Evolutionary conservation across 1,140 invertebrate genomes (phyloP), one percentile per base, ranked within the genome.

Genomic region (Drosophila neocordata): DNA sequence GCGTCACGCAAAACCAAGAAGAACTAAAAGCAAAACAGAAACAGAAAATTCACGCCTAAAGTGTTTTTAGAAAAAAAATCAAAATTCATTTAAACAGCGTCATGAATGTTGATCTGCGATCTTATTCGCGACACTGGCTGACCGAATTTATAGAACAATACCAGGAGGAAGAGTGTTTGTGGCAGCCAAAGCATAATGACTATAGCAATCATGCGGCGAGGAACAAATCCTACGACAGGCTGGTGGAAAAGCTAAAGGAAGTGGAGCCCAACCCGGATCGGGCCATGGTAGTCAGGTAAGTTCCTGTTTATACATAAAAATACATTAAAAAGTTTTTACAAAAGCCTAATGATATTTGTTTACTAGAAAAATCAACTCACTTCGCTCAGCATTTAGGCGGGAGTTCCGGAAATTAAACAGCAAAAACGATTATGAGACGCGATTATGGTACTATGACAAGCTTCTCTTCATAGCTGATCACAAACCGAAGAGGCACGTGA

Each of bases 61-160:
- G 13, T 61, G 68, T 51, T 60, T 56, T 48, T 75, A 48, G 38
- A 44, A 72, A 81, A 69, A 69, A 58, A 51, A 4, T 4, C 41
- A 51, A 68, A 31, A 63, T 63, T 63, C 41, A 63, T 56, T 48
- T 66, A 65, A 64, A 69, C 44, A 73, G 57, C 60, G 62, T 53
- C 9, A 88, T 88, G 83, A 91, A 83, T 66, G 75, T 84, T 37
- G 90, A 91, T 57, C 61, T 91, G 69, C 72, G 90, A 8, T 87
- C 83, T 1, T 91, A 91, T 58, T 91, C 90, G 15, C 79, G 90
- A 3, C 90, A 91, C 37, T 91, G 90, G 90, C 67, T 91, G 8
- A 88, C 88, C 12, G 91, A 92, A 52, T 92, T 92, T 18, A 92
- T 92, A 60, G 90, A 90, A 20, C 79, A 84, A 12, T 92, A 92